Evolutionary conservation across 2,797 vertebrate species (phyloP).

Genomic region (Labroides dimidiatus): DNA sequence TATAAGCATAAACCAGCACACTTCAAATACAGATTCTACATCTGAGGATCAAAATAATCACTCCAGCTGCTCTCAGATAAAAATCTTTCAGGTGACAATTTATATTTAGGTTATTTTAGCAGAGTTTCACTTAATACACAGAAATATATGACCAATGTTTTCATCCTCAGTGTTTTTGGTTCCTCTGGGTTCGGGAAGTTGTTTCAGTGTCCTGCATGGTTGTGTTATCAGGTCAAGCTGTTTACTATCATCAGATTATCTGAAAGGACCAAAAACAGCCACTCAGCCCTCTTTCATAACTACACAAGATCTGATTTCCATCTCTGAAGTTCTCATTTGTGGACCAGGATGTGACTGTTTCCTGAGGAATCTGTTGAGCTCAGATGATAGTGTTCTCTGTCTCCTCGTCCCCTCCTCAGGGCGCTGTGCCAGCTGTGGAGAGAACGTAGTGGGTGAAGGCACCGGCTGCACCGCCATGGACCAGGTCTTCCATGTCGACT

Average conservation of each 20-base stretch:
- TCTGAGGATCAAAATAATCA: too few species aligned
- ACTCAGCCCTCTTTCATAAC: background rate
- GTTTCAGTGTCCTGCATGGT: constrained; percentile 5
- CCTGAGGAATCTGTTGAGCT: constrained; percentile 22
- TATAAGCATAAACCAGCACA: too few species aligned
- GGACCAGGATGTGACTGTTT: background rate
- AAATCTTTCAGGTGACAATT: too few species aligned
- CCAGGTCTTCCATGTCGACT: constrained; percentile 97
- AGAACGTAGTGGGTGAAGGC: constrained; percentile 97
- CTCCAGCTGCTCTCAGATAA: too few species aligned
- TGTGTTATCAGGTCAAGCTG: constrained; percentile 23
- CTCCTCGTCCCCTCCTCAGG: constrained; percentile 80
- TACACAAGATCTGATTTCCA: background rate
- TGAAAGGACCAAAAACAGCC: constrained; percentile 1
- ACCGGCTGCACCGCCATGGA: constrained; percentile 99
- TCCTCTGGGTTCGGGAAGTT: background rate
- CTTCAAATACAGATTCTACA: too few species aligned
- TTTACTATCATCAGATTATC: constrained; percentile 11
- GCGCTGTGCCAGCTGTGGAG: constrained; percentile 95
- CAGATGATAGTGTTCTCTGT: constrained; percentile 27
- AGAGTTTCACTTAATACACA: too few species aligned
- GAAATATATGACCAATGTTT: background rate
- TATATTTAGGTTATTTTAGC: too few species aligned
- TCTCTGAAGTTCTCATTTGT: constrained; percentile 10
- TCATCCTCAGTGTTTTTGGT: background rate